Percentiles rank a stretch among this genome's conserved stretches.
Evolutionary conservation across 2,113 vertebrate genomes (phyloP).

Genomic region (Tauraco erythrolophus): DNA sequence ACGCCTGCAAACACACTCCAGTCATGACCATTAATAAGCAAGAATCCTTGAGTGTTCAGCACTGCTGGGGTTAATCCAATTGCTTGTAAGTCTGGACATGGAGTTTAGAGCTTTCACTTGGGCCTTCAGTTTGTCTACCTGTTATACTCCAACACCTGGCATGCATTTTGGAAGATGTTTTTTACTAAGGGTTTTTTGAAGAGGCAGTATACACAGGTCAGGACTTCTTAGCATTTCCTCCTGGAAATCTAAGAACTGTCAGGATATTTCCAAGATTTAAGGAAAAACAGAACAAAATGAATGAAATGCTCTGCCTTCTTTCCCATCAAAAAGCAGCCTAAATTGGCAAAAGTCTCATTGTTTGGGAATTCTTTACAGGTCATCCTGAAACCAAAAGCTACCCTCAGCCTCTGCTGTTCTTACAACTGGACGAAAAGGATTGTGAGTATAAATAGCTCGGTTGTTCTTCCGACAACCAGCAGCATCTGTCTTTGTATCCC

Average conservation of each 20-base stretch:
- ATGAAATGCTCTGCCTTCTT: background rate
- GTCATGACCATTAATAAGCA: fast-evolving
- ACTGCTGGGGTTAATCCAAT: background rate
- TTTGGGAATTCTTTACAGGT: background rate
- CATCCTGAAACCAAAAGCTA: background rate
- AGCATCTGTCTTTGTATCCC: background rate
- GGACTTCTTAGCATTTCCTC: background rate
- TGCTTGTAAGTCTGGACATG: fast-evolving
- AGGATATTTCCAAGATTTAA: background rate
- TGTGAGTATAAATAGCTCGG: background rate
- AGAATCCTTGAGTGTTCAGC: background rate
- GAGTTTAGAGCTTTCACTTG: background rate
- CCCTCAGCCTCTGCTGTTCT: background rate
- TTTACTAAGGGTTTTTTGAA: background rate
- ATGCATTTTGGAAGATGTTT: background rate
- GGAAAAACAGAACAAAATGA: background rate
- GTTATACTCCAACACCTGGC: background rate
- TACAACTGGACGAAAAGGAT: fast-evolving
- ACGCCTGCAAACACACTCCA: background rate
- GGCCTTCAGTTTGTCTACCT: too few species aligned
- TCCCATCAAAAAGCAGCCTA: background rate
- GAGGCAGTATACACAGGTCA: background rate
- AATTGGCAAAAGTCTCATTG: background rate
- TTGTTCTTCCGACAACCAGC: background rate
- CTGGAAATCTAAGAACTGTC: background rate